phyloP scores from a whole-genome alignment of 2,113 vertebrate genomes.

The Saguinus imperator region DNA sequence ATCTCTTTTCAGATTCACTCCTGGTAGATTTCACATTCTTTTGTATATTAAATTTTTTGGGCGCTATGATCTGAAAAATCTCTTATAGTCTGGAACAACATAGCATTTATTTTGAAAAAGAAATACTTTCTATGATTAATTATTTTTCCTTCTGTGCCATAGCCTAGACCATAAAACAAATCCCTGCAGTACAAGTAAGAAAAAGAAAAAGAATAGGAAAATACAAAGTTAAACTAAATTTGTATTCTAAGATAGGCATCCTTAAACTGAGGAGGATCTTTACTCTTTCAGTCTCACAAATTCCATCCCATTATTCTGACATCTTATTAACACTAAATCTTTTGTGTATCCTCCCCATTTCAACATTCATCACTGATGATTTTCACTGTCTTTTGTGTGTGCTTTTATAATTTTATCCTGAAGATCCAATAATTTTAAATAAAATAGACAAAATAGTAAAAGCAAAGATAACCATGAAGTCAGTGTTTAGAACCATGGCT shows the following conservation, averaged over 20 bases:
- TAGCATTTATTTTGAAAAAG: background rate
- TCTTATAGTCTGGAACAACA: background rate
- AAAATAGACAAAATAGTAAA: background rate
- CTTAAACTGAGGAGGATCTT: background rate
- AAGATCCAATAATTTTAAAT: background rate
- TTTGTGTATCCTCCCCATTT: background rate
- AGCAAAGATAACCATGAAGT: background rate
- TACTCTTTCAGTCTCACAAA: background rate
- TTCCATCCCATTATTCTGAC: background rate
- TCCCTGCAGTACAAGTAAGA: background rate
- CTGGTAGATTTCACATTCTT: background rate
- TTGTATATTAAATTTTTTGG: background rate
- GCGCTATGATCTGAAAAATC: background rate
- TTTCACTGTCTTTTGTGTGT: background rate
- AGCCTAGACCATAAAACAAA: background rate
- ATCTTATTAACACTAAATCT: background rate
- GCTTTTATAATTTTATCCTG: background rate
- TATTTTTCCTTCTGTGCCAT: background rate
- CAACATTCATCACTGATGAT: background rate
- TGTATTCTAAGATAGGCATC: background rate
- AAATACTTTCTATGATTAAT: background rate
- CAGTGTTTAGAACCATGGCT: background rate
- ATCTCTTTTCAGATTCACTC: conserved; percentile 8
- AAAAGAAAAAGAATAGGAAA: background rate
- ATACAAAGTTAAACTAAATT: background rate